phyloP scores from a whole-genome alignment of 2,888 invertebrate species.

The Antitype chi region DNA sequence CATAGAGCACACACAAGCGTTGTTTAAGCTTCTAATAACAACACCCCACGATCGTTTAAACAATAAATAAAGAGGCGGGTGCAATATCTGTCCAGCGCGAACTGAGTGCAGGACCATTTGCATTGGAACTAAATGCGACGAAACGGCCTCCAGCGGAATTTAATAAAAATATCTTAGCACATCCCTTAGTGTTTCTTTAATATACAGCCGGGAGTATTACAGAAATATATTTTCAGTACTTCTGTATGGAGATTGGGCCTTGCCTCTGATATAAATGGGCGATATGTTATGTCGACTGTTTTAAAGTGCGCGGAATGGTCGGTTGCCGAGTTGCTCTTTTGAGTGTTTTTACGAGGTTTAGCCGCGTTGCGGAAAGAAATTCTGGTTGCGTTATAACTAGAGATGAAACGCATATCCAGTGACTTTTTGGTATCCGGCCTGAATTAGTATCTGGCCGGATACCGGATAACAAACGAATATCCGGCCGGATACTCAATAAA shows the following conservation, averaged over 20 bases:
- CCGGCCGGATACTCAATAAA: background rate
- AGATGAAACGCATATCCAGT: background rate
- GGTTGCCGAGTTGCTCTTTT: slow-evolving; percentile 44
- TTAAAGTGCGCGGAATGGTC: slow-evolving; percentile 48
- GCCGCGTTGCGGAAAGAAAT: slow-evolving; percentile 1
- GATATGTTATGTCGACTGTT: slow-evolving; percentile 61
- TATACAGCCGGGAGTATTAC: slow-evolving; percentile 76
- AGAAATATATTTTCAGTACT: slow-evolving; percentile 71
- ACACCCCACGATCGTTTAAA: slow-evolving; percentile 77
- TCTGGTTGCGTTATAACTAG: background rate
- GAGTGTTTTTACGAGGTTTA: slow-evolving; percentile 31
- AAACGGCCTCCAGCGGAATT: slow-evolving; percentile 87
- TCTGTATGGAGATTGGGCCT: slow-evolving; percentile 60
- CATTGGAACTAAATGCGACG: slow-evolving; percentile 84
- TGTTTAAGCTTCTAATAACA: slow-evolving; percentile 78
- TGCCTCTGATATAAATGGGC: slow-evolving; percentile 60
- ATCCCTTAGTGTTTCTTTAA: slow-evolving; percentile 82
- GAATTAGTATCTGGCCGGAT: background rate
- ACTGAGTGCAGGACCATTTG: slow-evolving; percentile 85
- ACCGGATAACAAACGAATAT: background rate
- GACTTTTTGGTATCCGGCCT: background rate
- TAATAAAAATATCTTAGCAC: slow-evolving; percentile 89
- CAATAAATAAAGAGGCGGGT: slow-evolving; percentile 83
- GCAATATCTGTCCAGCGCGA: slow-evolving; percentile 86
- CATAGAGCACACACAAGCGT: slow-evolving; percentile 62